Conservation (phyloP, 1,140 invertebrate genomes). For the Achroia grisella region DNA sequence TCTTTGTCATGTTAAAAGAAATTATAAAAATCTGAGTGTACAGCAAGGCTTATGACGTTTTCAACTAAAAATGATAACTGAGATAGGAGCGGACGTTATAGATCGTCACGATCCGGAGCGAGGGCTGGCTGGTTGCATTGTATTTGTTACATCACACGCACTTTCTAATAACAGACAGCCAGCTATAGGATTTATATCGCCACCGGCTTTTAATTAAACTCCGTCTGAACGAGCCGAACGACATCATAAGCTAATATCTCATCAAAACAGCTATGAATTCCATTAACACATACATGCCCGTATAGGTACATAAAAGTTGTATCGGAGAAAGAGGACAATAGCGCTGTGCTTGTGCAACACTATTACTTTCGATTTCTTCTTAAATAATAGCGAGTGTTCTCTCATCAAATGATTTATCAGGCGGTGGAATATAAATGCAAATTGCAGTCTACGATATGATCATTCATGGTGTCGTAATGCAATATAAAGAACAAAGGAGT, state of each 20-base stretch:
- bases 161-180: slow-evolving; percentile 42
- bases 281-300: slow-evolving; percentile 18
- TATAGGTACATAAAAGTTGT: slow-evolving; percentile 8
- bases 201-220: slow-evolving; percentile 45
- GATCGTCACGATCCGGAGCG: slow-evolving; percentile 27
- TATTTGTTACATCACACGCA: slow-evolving; percentile 46
- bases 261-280: slow-evolving; percentile 17
- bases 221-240: slow-evolving; percentile 13
- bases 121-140: slow-evolving; percentile 15
- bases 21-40: too few relatives aligned
- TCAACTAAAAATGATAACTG: slow-evolving; percentile 8
- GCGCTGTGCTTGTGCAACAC: slow-evolving; percentile 47
- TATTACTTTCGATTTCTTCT: slow-evolving; percentile 31
- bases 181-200: slow-evolving; percentile 44
- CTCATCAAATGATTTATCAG: slow-evolving; percentile 8
- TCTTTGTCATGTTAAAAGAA: too few relatives aligned
- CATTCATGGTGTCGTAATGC: slow-evolving; percentile 4
- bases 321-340: slow-evolving; percentile 29
- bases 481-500: slow-evolving; percentile 18
- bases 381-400: slow-evolving; percentile 21
- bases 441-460: slow-evolving; percentile 4
- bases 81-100: slow-evolving; percentile 12
- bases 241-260: slow-evolving; percentile 4
- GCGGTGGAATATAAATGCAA: slow-evolving; percentile 2
- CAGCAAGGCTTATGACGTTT: neutral